A percentile compares a stretch with the other conserved stretches of the same genome.
Conservation (phyloP, 2,888 invertebrate genomes). For the Aleiodes leptofemur region DNA sequence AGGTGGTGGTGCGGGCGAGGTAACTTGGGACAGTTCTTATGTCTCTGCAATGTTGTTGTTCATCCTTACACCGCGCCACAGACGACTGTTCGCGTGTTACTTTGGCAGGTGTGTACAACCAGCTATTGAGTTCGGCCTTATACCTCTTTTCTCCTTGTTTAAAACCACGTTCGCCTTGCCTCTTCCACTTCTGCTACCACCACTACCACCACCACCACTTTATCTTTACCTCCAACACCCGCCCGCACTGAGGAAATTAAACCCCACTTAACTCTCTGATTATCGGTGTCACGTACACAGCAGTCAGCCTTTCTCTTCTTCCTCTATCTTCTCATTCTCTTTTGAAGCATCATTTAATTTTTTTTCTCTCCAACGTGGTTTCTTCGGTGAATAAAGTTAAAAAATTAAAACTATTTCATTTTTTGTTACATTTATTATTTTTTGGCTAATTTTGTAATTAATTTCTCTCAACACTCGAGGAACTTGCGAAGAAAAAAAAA, state of each 20-base stretch:
- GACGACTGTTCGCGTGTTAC: constrained; percentile 63
- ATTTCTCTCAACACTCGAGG: not conserved
- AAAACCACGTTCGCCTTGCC: not conserved
- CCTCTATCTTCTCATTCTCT: constrained; percentile 40
- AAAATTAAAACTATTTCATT: not conserved
- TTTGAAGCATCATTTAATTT: constrained; percentile 37
- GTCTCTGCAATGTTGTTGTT: constrained; percentile 60
- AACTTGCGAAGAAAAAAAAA: no score
- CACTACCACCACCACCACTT: constrained; percentile 11
- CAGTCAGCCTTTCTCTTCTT: constrained; percentile 54
- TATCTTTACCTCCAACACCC: constrained; percentile 55
- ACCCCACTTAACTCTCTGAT: constrained; percentile 72
- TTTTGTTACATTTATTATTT: not conserved
- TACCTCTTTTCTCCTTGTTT: constrained; percentile 33
- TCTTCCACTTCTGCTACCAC: constrained; percentile 23
- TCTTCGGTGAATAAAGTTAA: not conserved
- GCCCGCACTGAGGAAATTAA: constrained; percentile 72
- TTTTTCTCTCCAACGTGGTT: constrained; percentile 19
- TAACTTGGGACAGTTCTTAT: constrained; percentile 64
- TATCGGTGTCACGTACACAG: constrained; percentile 73
- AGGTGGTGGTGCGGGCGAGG: constrained; percentile 71
- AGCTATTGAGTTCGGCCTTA: constrained; percentile 52
- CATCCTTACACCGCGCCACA: constrained; percentile 57
- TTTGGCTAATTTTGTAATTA: constrained; percentile 25
- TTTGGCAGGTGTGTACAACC: constrained; percentile 71